Conservation (phyloP, 2,888 invertebrate genomes). For the Allacma fusca region DNA sequence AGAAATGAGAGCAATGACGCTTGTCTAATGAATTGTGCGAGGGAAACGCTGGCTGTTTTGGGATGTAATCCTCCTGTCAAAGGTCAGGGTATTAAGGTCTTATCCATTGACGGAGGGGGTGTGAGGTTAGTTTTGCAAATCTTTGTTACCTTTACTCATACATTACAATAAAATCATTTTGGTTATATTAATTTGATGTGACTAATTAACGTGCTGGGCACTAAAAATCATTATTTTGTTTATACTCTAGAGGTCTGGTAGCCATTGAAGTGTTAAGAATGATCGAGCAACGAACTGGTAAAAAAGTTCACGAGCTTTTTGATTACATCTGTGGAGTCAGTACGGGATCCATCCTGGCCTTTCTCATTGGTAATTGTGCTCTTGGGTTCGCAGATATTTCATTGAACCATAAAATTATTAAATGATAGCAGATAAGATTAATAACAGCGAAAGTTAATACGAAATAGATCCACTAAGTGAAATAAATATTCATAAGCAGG, state of each 20-base stretch:
- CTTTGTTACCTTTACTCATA: neutral
- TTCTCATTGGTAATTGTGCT: conserved; percentile 74
- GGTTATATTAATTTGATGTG: too few species aligned
- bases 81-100: conserved; percentile 78
- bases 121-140: conserved; percentile 67
- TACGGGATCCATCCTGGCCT: conserved; percentile 82
- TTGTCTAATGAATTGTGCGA: conserved; percentile 48
- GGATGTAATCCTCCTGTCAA: conserved; percentile 76
- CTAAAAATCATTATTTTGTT: neutral
- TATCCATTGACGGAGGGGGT: conserved; percentile 91
- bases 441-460: too few species aligned
- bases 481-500: too few species aligned
- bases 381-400: too few species aligned
- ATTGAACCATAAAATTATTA: too few species aligned
- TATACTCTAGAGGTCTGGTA: conserved; percentile 74
- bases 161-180: neutral
- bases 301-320: conserved; percentile 78
- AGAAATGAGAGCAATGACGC: conserved; percentile 47
- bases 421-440: too few species aligned
- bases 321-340: conserved; percentile 87
- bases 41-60: conserved; percentile 74
- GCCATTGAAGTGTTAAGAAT: conserved; percentile 82
- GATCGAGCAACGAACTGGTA: conserved; percentile 76
- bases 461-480: too few species aligned
- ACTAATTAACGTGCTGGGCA: too few species aligned